These are phyloP conservation scores for Phocides pigmalion DNA, from an alignment of 1,140 invertebrate species.

Conservation along the genomic window DNA sequence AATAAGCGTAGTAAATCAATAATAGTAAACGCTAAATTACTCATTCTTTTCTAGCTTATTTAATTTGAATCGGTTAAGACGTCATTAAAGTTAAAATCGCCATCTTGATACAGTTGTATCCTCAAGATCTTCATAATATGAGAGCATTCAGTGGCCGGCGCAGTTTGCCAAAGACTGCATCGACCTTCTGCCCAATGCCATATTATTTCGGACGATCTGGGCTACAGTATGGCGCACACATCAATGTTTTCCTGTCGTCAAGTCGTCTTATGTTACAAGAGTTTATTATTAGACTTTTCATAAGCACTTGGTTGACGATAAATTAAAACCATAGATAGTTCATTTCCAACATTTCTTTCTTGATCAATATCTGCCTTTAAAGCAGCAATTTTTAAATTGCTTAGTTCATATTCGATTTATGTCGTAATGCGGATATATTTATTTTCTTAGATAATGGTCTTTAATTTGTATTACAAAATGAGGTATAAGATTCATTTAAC, in stretches of 20 bases:
- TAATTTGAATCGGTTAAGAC: not conserved
- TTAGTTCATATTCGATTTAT: too few species aligned
- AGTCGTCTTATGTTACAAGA: conserved; percentile 19
- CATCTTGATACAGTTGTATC: conserved; percentile 13
- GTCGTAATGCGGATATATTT: too few species aligned
- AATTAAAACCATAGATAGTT: too few species aligned
- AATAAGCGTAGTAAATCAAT: too few species aligned
- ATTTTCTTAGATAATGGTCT: too few species aligned
- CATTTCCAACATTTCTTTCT: too few species aligned
- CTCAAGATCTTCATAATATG: conserved; percentile 14
- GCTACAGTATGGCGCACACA: conserved; percentile 35
- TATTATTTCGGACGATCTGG: conserved; percentile 58
- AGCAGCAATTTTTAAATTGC: too few species aligned
- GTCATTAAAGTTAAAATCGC: not conserved
- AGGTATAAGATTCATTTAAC: too few species aligned
- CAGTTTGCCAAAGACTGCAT: conserved; percentile 67
- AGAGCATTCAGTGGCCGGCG: conserved; percentile 36
- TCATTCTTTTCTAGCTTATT: not conserved
- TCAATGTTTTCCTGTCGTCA: conserved; percentile 24
- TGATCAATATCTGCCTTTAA: too few species aligned
- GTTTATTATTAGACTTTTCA: conserved; percentile 15
- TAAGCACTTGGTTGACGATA: too few species aligned
- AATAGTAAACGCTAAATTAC: too few species aligned
- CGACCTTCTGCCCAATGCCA: conserved; percentile 74
- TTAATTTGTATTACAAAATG: too few species aligned